phyloP scores from a whole-genome alignment of 2,888 invertebrate genomes.

The Nephrotoma appendiculata region DNA sequence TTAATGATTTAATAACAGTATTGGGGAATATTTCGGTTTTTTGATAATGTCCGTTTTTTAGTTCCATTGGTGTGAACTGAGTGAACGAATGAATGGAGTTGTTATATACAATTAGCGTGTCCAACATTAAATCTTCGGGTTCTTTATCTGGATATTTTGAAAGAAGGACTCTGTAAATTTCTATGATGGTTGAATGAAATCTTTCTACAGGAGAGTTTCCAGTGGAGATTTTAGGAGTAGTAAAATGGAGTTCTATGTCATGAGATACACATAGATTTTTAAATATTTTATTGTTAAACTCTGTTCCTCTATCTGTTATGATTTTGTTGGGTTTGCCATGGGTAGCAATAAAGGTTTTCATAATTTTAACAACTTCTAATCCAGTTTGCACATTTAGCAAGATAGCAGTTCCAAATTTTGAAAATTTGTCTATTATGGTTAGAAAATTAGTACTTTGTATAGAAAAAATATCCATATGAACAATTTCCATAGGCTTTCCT shows the following conservation, averaged over 20 bases:
- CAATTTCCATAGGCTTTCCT: constrained; percentile 4
- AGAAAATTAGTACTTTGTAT: constrained; percentile 8
- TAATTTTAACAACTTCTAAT: constrained; percentile 7
- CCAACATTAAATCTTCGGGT: constrained; percentile 8
- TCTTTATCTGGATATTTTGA: constrained; percentile 8
- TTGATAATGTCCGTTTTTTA: neutral
- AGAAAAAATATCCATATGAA: constrained; percentile 8
- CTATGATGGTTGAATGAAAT: neutral
- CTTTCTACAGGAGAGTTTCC: constrained; percentile 12
- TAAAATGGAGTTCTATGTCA: constrained; percentile 7
- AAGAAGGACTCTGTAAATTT: constrained; percentile 10
- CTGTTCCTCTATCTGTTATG: constrained; percentile 7
- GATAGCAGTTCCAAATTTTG: constrained; percentile 8
- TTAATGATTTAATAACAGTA: no score
- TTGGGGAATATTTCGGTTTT: no score
- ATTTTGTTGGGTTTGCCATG: constrained; percentile 7
- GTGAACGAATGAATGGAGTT: constrained; percentile 9
- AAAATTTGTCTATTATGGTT: constrained; percentile 9
- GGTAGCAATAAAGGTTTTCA: constrained; percentile 8
- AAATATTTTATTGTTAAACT: constrained; percentile 7
- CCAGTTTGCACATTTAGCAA: constrained; percentile 9
- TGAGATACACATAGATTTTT: constrained; percentile 5
- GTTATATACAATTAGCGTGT: constrained; percentile 6
- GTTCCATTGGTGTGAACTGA: constrained; percentile 4
- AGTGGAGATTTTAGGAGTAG: constrained; percentile 8